Conservation (phyloP, 2,888 invertebrate genomes). For the Drosophila barbarae region DNA sequence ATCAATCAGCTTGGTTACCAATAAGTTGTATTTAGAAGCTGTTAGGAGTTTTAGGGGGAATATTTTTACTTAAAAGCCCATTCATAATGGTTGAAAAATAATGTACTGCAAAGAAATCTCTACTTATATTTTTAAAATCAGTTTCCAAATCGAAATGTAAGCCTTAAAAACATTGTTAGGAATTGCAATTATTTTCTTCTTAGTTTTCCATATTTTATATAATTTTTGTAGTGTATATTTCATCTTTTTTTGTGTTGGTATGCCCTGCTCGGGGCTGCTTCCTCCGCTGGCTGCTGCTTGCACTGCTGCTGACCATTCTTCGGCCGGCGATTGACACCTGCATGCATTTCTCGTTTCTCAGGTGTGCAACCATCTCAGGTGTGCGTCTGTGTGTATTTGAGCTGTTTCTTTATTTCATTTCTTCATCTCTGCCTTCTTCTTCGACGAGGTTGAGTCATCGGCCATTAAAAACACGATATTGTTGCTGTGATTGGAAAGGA, state of each 20-base stretch:
- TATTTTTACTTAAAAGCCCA: no score
- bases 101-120: neutral
- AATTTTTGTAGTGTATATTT: neutral
- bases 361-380: conserved; percentile 70
- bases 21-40: neutral
- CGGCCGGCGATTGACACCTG: conserved; percentile 72
- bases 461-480: conserved; percentile 62
- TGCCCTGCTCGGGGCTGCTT: conserved; percentile 45
- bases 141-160: neutral
- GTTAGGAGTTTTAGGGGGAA: neutral
- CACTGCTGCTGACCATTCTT: conserved; percentile 58
- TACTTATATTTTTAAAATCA: no score
- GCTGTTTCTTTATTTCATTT: conserved; percentile 69
- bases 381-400: conserved; percentile 41
- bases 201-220: neutral
- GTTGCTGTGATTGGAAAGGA: conserved; percentile 66
- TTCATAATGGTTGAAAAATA: neutral
- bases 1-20: neutral
- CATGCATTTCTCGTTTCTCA: conserved; percentile 76
- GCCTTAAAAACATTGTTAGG: neutral
- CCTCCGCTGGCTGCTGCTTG: conserved; percentile 38
- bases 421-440: conserved; percentile 52
- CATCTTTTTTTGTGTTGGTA: conserved; percentile 24
- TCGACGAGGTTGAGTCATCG: conserved; percentile 62
- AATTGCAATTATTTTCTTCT: accelerated